These are phyloP conservation scores for Tetranychus truncatus DNA, from an alignment of 2,888 invertebrate genomes.

Conservation along the genomic window DNA sequence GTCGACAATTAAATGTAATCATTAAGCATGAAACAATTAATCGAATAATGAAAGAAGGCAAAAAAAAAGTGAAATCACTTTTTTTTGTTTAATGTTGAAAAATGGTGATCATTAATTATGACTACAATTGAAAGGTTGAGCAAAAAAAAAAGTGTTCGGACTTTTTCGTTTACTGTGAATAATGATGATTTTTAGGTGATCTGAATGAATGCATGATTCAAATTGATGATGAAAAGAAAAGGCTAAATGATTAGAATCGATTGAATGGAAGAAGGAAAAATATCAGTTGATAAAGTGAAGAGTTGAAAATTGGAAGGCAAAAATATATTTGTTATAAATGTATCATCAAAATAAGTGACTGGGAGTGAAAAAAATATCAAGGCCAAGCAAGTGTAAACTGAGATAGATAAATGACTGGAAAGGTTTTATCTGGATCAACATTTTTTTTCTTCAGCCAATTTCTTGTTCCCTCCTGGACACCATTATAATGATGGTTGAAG, in stretches of 20 bases:
- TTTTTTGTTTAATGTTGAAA: too few species aligned
- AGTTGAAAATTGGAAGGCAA: neutral
- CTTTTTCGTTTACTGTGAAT: neutral
- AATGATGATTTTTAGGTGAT: neutral
- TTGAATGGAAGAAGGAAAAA: neutral
- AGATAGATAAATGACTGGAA: neutral
- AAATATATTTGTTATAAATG: neutral
- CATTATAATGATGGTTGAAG: neutral
- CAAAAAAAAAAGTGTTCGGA: neutral
- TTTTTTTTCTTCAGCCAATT: neutral
- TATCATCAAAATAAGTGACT: neutral
- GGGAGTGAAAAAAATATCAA: neutral
- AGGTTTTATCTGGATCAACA: neutral
- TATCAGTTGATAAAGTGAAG: neutral
- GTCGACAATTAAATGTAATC: neutral
- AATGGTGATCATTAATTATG: neutral
- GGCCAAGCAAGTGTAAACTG: neutral
- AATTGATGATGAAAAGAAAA: neutral
- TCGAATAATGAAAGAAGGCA: neutral
- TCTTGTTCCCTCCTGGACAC: neutral
- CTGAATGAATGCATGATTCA: neutral
- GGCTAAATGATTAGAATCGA: neutral
- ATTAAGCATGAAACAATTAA: neutral
- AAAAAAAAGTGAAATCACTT: neutral
- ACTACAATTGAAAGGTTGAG: neutral